Evolutionary conservation across 2,888 invertebrate species (phyloP).

Genomic region (Hemaris fuciformis): DNA sequence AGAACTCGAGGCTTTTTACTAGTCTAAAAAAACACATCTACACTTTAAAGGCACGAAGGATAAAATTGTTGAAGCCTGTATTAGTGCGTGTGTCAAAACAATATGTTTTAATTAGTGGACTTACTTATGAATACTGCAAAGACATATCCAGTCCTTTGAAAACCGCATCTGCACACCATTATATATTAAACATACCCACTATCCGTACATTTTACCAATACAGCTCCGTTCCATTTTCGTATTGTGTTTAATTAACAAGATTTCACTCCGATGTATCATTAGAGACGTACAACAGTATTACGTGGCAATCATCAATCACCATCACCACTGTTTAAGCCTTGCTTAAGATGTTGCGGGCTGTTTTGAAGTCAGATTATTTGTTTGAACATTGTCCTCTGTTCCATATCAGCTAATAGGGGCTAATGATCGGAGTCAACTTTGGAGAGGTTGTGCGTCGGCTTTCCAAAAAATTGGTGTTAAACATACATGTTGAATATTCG

Average conservation of each 20-base stretch:
- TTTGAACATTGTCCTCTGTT: not conserved
- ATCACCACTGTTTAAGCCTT: conserved; percentile 9
- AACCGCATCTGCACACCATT: no score
- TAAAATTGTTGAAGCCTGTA: no score
- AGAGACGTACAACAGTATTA: conserved; percentile 7
- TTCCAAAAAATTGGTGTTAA: not conserved
- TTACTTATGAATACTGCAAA: no score
- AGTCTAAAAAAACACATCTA: no score
- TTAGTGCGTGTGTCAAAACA: no score
- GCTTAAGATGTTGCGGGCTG: not conserved
- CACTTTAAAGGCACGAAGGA: no score
- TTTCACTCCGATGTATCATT: conserved; percentile 12
- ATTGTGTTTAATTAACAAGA: conserved; percentile 11
- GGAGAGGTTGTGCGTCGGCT: not conserved
- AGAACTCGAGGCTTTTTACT: no score
- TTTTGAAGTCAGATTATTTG: not conserved
- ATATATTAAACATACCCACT: no score
- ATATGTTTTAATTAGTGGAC: no score
- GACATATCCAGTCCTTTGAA: no score
- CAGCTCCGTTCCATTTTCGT: not conserved
- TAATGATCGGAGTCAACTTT: not conserved
- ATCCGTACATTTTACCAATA: not conserved
- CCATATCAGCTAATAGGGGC: not conserved
- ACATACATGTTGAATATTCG: no score
- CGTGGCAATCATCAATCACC: conserved; percentile 12